These are phyloP conservation scores for Baronia brevicornis DNA, from an alignment of 2,888 invertebrate species.

Conservation along the genomic window DNA sequence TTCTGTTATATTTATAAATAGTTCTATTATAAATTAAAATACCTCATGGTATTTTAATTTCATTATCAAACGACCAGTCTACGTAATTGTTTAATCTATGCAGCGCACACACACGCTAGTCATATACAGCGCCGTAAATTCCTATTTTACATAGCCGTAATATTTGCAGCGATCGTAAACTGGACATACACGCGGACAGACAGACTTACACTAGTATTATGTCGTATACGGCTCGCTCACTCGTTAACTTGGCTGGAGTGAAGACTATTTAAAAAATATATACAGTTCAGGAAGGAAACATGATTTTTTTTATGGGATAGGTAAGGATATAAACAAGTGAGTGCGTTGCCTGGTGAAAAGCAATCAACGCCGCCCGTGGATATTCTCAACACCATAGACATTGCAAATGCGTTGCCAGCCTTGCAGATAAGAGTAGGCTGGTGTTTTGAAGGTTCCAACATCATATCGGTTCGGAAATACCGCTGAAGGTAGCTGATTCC, in stretches of 20 bases:
- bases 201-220: constrained; percentile 30
- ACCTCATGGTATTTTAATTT: neutral
- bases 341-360: too few species aligned
- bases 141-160: constrained; percentile 56
- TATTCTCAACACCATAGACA: too few species aligned
- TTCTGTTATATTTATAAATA: neutral
- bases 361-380: too few species aligned
- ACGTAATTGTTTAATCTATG: constrained; percentile 15
- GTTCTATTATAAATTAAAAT: neutral
- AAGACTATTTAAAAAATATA: constrained; percentile 14
- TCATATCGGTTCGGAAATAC: too few species aligned
- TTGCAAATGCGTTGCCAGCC: too few species aligned
- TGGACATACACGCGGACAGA: constrained; percentile 27
- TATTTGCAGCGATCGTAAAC: constrained; percentile 48
- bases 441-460: too few species aligned
- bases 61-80: constrained; percentile 1
- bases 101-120: constrained; percentile 30
- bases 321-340: too few species aligned
- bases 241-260: constrained; percentile 15
- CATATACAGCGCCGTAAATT: constrained; percentile 45
- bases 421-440: too few species aligned
- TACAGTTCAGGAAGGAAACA: constrained; percentile 9
- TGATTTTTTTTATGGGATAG: too few species aligned
- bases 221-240: constrained; percentile 23
- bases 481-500: too few species aligned